phyloP scores from a whole-genome alignment of 1,140 invertebrate species.

The Temnothorax longispinosus region DNA sequence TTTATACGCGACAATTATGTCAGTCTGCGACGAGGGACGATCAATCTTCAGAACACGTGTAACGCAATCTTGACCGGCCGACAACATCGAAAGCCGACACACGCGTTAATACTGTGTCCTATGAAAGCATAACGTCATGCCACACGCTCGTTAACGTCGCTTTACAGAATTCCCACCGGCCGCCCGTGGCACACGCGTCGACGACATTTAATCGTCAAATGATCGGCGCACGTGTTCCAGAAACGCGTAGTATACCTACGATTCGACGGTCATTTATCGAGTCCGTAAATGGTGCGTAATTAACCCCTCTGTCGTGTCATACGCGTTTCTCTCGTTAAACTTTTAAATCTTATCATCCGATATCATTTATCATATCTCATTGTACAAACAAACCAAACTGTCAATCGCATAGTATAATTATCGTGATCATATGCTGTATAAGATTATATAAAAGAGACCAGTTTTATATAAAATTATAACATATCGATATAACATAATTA shows the following conservation, averaged over 20 bases:
- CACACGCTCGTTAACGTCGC: slow-evolving; percentile 53
- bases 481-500: not conserved
- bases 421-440: not conserved
- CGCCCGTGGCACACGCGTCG: not conserved
- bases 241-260: slow-evolving; percentile 18
- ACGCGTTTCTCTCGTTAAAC: not conserved
- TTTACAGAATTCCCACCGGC: slow-evolving; percentile 38
- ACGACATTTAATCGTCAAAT: slow-evolving; percentile 42
- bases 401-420: not conserved
- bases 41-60: slow-evolving; percentile 42
- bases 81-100: slow-evolving; percentile 39
- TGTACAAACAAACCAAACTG: not conserved
- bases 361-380: not conserved
- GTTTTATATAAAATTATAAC: not conserved
- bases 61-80: slow-evolving; percentile 55
- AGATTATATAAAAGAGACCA: not conserved
- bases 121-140: slow-evolving; percentile 48
- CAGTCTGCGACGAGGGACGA: not conserved
- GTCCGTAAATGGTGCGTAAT: not conserved
- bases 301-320: not conserved
- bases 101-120: slow-evolving; percentile 20
- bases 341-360: not conserved
- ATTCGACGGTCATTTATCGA: slow-evolving; percentile 23
- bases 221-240: not conserved
- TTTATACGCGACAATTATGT: slow-evolving; percentile 46